Evolutionary conservation across 2,113 vertebrate genomes (phyloP).

Genomic region (Eudorcas thomsonii): DNA sequence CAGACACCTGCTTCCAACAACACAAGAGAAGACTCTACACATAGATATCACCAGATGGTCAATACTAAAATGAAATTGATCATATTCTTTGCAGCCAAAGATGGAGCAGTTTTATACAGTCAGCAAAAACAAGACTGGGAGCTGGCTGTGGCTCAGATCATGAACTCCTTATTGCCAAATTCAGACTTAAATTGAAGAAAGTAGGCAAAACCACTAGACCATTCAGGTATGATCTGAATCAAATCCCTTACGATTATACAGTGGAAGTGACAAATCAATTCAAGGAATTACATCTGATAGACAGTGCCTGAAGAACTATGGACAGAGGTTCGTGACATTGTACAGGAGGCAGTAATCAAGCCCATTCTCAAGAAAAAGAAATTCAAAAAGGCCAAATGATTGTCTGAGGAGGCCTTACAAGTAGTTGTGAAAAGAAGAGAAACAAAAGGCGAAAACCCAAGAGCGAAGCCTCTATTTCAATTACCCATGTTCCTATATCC

Average conservation of each 20-base stretch:
- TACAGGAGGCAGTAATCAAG: background rate
- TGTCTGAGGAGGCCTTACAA: background rate
- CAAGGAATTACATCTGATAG: background rate
- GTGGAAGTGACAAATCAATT: background rate
- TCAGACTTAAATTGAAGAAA: background rate
- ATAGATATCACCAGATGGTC: background rate
- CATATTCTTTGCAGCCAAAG: background rate
- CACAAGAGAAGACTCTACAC: background rate
- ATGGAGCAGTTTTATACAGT: background rate
- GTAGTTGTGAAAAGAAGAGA: background rate
- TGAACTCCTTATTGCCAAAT: background rate
- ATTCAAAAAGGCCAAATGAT: background rate
- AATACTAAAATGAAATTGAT: rapidly evolving
- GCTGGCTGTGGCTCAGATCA: background rate
- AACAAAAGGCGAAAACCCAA: background rate
- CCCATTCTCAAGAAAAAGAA: background rate
- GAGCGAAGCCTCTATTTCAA: background rate
- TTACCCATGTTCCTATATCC: background rate
- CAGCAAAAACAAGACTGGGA: background rate
- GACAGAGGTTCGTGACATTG: background rate
- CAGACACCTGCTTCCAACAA: background rate
- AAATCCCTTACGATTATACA: rapidly evolving
- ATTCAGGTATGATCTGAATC: background rate
- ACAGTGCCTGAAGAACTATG: background rate
- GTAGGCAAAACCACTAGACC: background rate